These are phyloP conservation scores for Tupaia chinensis DNA, from an alignment of 2,113 vertebrate species.

Conservation along the genomic window DNA sequence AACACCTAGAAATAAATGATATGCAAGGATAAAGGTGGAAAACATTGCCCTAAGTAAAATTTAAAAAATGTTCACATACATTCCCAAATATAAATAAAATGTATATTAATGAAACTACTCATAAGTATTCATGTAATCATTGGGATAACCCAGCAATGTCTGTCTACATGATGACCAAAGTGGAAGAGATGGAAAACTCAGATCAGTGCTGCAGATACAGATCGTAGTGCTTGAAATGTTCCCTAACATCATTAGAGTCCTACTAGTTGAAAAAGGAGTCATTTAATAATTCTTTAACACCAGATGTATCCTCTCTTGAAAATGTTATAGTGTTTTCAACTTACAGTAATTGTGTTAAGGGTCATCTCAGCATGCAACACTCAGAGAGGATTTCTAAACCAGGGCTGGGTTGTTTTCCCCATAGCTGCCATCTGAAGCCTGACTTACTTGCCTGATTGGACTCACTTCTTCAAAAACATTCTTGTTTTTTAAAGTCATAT, in stretches of 20 bases:
- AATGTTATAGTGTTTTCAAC: background rate
- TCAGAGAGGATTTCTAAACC: background rate
- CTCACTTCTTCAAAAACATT: background rate
- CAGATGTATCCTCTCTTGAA: background rate
- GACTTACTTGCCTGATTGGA: background rate
- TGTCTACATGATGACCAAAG: background rate
- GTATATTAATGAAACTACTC: background rate
- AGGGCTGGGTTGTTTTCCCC: background rate
- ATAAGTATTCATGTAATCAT: background rate
- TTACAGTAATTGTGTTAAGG: background rate
- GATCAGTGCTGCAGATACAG: background rate
- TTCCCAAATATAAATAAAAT: constrained; percentile 25
- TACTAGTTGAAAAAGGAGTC: background rate
- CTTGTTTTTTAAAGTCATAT: background rate
- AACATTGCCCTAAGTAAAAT: constrained; percentile 11
- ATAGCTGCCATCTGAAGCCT: constrained; percentile 6
- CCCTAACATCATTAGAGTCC: background rate
- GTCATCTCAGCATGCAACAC: background rate
- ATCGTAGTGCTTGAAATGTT: background rate
- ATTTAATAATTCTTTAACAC: background rate
- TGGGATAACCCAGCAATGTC: background rate
- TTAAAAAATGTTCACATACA: constrained; percentile 17
- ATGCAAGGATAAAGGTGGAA: background rate
- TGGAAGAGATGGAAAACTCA: background rate
- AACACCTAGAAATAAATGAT: constrained; percentile 38